A percentile compares a stretch with the other conserved stretches of the same genome.
Evolutionary conservation across 2,888 invertebrate genomes (phyloP).

Genomic region (Tachystola acroxantha): DNA sequence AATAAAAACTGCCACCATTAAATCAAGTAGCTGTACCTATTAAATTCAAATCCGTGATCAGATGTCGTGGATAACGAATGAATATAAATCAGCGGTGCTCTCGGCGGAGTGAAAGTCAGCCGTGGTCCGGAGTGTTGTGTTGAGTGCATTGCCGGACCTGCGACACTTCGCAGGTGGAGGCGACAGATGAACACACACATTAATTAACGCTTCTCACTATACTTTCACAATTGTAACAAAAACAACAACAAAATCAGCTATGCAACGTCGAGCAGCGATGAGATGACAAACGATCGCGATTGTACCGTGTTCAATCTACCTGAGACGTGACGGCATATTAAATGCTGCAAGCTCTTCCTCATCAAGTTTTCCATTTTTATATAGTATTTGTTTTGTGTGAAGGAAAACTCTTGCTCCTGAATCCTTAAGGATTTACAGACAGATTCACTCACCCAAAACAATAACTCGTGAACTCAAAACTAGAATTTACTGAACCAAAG

Average conservation of each 20-base stretch:
- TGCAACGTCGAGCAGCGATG: constrained; percentile 1
- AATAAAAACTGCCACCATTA: background rate
- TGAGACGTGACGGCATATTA: too few species aligned
- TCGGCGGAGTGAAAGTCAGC: constrained; percentile 60
- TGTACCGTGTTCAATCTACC: too few species aligned
- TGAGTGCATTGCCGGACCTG: constrained; percentile 19
- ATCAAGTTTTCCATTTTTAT: too few species aligned
- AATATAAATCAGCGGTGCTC: constrained; percentile 52
- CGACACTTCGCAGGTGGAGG: constrained; percentile 35
- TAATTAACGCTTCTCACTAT: constrained; percentile 38
- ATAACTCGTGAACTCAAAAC: constrained; percentile 7
- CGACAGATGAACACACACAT: constrained; percentile 46
- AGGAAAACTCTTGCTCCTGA: too few species aligned
- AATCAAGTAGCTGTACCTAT: constrained; percentile 19
- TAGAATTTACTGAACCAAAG: constrained; percentile 18
- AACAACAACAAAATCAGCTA: constrained; percentile 23
- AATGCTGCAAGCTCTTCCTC: too few species aligned
- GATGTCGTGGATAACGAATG: constrained; percentile 50
- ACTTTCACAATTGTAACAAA: constrained; percentile 41
- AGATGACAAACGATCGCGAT: background rate
- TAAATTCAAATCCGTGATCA: constrained; percentile 52
- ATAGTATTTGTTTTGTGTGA: too few species aligned
- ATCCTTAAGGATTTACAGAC: too few species aligned
- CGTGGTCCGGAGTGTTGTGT: constrained; percentile 30
- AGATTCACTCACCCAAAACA: constrained; percentile 20